Conservation (phyloP, 30 jellyfish, hydroid and myxozoan genomes). For the Euphysa ruthae region DNA sequence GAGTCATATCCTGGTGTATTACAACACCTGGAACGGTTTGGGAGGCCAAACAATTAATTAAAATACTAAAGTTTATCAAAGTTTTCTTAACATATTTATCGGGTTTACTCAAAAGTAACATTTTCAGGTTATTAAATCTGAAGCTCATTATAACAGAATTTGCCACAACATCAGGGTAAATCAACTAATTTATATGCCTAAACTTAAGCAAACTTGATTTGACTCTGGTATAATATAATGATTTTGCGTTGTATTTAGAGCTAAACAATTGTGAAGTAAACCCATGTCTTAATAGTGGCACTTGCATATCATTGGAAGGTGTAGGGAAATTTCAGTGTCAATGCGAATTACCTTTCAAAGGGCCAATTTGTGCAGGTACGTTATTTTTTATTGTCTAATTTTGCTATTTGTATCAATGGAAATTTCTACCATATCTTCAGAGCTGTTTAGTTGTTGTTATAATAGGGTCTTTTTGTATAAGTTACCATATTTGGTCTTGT, state of each 20-base stretch:
- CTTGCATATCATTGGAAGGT: conserved; percentile 70
- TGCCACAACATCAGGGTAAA: too few relatives aligned
- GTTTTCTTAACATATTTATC: too few relatives aligned
- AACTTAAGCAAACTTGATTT: too few relatives aligned
- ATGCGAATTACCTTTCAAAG: conserved; percentile 67
- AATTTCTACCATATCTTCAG: neutral
- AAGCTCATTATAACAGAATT: too few relatives aligned
- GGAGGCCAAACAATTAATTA: too few relatives aligned
- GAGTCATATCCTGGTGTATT: too few relatives aligned
- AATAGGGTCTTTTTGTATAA: neutral
- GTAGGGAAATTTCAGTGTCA: conserved; percentile 56
- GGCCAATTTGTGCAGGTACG: conserved; percentile 70
- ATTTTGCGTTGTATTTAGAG: conserved; percentile 24
- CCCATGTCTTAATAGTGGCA: conserved; percentile 73
- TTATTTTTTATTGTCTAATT: neutral
- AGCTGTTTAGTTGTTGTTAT: neutral
- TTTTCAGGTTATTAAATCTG: too few relatives aligned
- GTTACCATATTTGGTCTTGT: too few relatives aligned
- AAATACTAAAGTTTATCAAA: too few relatives aligned
- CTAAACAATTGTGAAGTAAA: conserved; percentile 66
- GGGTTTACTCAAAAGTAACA: too few relatives aligned
- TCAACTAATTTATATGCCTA: too few relatives aligned
- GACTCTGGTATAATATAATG: neutral
- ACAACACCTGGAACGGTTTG: too few relatives aligned
- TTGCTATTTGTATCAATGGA: neutral